These are phyloP conservation scores for Buathra laborator DNA, from an alignment of 2,888 invertebrate species.

Conservation along the genomic window DNA sequence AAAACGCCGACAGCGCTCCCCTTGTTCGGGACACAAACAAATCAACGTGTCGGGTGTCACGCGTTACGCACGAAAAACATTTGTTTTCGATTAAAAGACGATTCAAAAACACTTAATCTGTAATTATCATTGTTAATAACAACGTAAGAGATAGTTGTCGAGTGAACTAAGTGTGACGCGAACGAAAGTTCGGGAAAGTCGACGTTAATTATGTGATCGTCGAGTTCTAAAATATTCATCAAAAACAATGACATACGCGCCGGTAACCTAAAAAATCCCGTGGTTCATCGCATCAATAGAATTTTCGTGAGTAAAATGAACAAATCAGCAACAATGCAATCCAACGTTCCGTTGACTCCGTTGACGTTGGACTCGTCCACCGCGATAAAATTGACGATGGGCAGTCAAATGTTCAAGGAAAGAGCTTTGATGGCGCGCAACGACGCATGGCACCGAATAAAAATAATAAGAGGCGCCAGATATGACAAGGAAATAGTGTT, in stretches of 20 bases:
- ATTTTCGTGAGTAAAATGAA: neutral
- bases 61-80: too few species aligned
- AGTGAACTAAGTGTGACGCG: too few species aligned
- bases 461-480: constrained; percentile 79
- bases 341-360: constrained; percentile 41
- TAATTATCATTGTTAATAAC: too few species aligned
- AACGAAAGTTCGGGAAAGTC: too few species aligned
- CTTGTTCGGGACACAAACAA: too few species aligned
- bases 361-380: constrained; percentile 63
- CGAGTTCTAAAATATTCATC: neutral
- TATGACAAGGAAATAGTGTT: constrained; percentile 83
- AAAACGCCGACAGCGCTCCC: too few species aligned
- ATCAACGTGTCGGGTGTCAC: too few species aligned
- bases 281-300: neutral
- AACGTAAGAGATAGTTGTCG: too few species aligned
- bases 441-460: constrained; percentile 82
- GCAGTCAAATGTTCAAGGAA: constrained; percentile 76
- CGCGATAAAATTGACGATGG: constrained; percentile 65
- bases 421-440: constrained; percentile 79
- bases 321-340: constrained; percentile 12
- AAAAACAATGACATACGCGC: neutral
- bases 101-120: too few species aligned
- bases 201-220: too few species aligned
- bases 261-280: neutral
- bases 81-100: too few species aligned